Conservation (phyloP, 1,140 invertebrate species). For the Euwallacea fornicatus region DNA sequence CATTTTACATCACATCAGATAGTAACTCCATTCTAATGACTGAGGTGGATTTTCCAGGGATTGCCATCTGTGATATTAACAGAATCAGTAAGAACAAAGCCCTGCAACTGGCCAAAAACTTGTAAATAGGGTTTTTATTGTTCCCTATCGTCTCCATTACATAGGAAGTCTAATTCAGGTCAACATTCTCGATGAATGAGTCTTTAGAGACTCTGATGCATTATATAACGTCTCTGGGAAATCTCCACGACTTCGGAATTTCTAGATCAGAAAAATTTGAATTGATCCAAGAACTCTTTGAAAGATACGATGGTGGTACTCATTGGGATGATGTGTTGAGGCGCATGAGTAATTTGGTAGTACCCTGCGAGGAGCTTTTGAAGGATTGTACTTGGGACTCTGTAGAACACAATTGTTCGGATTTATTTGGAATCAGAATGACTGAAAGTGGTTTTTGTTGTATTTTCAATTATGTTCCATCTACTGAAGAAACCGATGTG, state of each 20-base stretch:
- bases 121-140: constrained; percentile 48
- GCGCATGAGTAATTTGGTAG: constrained; percentile 54
- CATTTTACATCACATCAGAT: constrained; percentile 57
- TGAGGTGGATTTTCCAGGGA: constrained; percentile 58
- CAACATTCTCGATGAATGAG: background rate
- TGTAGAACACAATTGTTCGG: constrained; percentile 51
- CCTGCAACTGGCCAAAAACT: constrained; percentile 43
- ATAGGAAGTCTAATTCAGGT: background rate
- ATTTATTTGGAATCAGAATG: constrained; percentile 55
- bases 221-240: constrained; percentile 37
- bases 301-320: constrained; percentile 27
- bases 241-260: constrained; percentile 40
- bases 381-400: constrained; percentile 56
- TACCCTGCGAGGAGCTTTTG: constrained; percentile 57
- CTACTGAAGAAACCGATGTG: constrained; percentile 4
- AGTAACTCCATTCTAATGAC: constrained; percentile 55
- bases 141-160: background rate
- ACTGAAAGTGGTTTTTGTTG: constrained; percentile 64
- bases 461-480: constrained; percentile 58
- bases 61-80: constrained; percentile 60
- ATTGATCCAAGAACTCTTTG: constrained; percentile 37
- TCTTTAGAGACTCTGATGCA: background rate
- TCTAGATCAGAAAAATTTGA: constrained; percentile 14
- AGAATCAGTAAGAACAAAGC: constrained; percentile 56
- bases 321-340: background rate